These are phyloP conservation scores for Balanococcus diminutus DNA, from an alignment of 2,888 invertebrate species.

Conservation along the genomic window DNA sequence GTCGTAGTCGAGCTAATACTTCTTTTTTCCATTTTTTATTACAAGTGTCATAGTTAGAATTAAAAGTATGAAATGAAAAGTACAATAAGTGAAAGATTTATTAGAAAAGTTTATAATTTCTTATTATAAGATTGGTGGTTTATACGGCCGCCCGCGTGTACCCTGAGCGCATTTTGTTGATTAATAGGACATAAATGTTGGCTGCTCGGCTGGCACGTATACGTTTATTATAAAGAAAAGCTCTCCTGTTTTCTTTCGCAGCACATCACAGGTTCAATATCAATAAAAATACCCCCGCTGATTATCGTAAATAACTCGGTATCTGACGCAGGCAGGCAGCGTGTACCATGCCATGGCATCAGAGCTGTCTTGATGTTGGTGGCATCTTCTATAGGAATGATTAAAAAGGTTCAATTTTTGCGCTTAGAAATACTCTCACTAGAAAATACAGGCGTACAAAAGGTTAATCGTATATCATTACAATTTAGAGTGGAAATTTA, in stretches of 20 bases:
- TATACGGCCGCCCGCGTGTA: neutral
- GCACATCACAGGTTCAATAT: neutral
- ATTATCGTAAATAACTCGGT: conserved; percentile 13
- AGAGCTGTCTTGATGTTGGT: neutral
- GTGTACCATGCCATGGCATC: neutral
- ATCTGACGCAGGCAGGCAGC: neutral
- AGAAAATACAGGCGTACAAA: neutral
- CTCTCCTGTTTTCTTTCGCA: neutral
- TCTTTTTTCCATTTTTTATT: neutral
- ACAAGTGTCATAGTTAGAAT: neutral
- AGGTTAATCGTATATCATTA: neutral
- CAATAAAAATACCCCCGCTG: conserved; percentile 23
- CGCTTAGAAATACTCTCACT: no score
- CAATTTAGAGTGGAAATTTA: neutral
- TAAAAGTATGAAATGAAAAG: neutral
- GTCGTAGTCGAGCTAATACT: no score
- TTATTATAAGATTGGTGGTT: neutral
- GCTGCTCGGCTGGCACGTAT: neutral
- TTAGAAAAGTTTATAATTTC: conserved; percentile 22
- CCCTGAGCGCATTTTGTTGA: conserved; percentile 1
- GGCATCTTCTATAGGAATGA: neutral
- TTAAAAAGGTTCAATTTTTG: neutral
- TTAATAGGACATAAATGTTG: neutral
- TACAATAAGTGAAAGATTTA: neutral
- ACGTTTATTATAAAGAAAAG: neutral